Evolutionary conservation across 2,113 vertebrate species (phyloP).

Genomic region (Dipodomys merriami): DNA sequence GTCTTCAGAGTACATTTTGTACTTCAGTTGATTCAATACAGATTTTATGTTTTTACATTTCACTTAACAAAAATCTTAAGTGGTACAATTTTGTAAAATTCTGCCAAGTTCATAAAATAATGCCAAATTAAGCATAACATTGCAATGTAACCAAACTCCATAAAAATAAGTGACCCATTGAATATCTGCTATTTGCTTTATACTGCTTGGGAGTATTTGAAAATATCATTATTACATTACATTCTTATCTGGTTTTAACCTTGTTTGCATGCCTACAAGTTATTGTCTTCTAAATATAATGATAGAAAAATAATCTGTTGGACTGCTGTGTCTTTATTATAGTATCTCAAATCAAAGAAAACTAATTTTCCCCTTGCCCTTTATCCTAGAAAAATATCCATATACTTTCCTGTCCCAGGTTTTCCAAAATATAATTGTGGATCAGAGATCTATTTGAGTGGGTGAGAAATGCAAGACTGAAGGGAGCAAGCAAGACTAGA

Average conservation of each 20-base stretch:
- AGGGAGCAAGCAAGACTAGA: not conserved
- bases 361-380: not conserved
- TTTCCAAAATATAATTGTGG: not conserved
- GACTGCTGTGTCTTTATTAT: not conserved
- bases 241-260: not conserved
- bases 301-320: slow-evolving; percentile 2
- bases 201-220: not conserved
- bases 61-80: slow-evolving; percentile 65
- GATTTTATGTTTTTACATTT: slow-evolving; percentile 57
- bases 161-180: slow-evolving; percentile 38
- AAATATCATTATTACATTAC: slow-evolving; percentile 30
- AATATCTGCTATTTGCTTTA: not conserved
- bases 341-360: not conserved
- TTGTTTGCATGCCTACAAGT: not conserved
- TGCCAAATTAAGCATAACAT: slow-evolving; percentile 31
- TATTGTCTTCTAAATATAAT: not conserved
- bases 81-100: slow-evolving; percentile 62
- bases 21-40: slow-evolving; percentile 49
- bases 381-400: not conserved
- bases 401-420: not conserved
- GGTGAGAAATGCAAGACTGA: not conserved
- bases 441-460: not conserved
- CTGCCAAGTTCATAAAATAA: slow-evolving; percentile 65
- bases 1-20: slow-evolving; percentile 58
- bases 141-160: slow-evolving; percentile 19